Base-by-base conservation (phyloP, 2,797 vertebrate species). In the Chelonia mydas region DNA sequence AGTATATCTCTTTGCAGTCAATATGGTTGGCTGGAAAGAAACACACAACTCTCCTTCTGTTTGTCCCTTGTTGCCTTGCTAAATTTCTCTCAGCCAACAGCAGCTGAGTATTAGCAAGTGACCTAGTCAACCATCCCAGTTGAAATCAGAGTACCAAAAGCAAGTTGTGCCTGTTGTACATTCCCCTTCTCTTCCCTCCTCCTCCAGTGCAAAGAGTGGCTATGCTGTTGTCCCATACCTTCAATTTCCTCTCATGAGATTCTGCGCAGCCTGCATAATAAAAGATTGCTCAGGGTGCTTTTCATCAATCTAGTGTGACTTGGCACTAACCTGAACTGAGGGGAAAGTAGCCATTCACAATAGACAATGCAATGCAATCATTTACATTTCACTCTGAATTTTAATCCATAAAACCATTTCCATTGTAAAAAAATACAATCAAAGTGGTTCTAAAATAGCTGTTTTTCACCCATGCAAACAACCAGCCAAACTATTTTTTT, bases 301-400 rank as follows among this genome's bases (percentile, higher is more conserved):
- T 93, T 88, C 74, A 84, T 83, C 82, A 82, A 78, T 11, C 25
- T 78, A 19, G 83, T 90, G 74, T 84, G 88, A 97, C 51, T 37
- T 68, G 89, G 65, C 16, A 82, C 28, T 49, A 90, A 50, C 50
- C 21, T 89, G 10, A 37, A 12, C 47, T 84, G 72, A 84, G 72
- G 86, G 76, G 47, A 83, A 68, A 97, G 96, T 68, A 19, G 41
- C 77, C 51, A 87, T 87, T 84, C 0, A 0, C 0, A 0, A 82
- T 84, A 65, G 83, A 88, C 77, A 77, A 9, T 82, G 87, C 81
- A n/a, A 11, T 82, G 74, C 84, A 92, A 49, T 78, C 95, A 49
- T 95, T 96, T 95, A 93, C 72, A 23, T 94, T 92, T 59, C 81
- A 53, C 21, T 95, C 77, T 94, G 87, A 94, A 91, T 92, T 96